Evolutionary conservation across 2,113 vertebrate genomes (phyloP).

Genomic region (Austrofundulus limnaeus): DNA sequence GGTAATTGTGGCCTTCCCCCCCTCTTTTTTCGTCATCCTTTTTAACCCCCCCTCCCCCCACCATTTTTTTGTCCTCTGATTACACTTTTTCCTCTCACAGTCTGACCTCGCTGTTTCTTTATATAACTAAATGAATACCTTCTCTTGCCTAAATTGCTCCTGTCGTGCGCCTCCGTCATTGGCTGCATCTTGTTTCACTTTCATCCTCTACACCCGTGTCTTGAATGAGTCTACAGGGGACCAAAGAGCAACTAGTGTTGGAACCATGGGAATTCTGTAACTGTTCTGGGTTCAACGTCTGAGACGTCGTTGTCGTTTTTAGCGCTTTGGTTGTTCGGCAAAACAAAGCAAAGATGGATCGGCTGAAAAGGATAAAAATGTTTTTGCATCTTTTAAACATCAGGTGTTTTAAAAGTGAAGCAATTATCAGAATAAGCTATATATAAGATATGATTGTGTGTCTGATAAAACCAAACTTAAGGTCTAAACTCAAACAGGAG

Average conservation of each 20-base stretch:
- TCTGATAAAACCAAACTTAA: background rate
- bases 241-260: constrained; percentile 42
- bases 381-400: background rate
- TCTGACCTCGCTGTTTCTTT: constrained; percentile 8
- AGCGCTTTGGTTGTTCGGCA: constrained; percentile 19
- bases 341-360: constrained; percentile 20
- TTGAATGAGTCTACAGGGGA: constrained; percentile 36
- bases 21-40: constrained; percentile 1
- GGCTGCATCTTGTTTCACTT: constrained; percentile 18
- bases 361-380: constrained; percentile 28
- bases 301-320: too few species aligned
- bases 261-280: too few species aligned
- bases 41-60: constrained; percentile 1
- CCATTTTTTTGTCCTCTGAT: constrained; percentile 21
- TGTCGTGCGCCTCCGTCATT: constrained; percentile 23
- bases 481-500: constrained; percentile 1
- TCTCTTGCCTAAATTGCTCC: constrained; percentile 18
- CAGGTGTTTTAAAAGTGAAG: background rate
- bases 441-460: background rate
- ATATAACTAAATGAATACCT: constrained; percentile 28
- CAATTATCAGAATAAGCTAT: background rate
- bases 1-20: constrained; percentile 14
- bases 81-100: constrained; percentile 8
- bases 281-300: too few species aligned
- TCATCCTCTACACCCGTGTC: constrained; percentile 28